Evolutionary conservation across 2,888 invertebrate genomes (phyloP), one percentile per base, ranked within the genome.

Genomic region (Calameuta pallipes): DNA sequence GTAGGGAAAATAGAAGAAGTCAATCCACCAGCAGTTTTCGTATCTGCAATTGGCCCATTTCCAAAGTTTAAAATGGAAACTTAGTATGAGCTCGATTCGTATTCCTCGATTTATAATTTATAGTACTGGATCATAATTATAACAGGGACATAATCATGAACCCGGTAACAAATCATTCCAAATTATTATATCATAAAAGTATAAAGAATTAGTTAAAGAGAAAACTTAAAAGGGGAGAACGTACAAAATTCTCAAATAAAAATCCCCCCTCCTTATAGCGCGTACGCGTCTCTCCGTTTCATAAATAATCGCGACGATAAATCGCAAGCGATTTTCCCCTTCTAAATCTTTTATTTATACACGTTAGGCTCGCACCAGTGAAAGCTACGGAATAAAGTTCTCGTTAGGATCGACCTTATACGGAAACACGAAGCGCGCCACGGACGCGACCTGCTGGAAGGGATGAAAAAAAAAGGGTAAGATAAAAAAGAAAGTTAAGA

Each of bases 341-440:
- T 56, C 56, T 23, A 56, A 56, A 56, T 56, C 56, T 56, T 56
- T 56, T 56, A 56, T 56, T 56, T 56, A 56, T 56, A 56, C 9
- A 23, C 56, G 56, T 56, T 23, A 56, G 56, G 56, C 23, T 56
- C 56, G 56, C 56, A 23, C 56, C 56, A 23, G 56, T 23, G 56
- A 56, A 56, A 56, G 23, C 56, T 56, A 56, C 23, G 56, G 56
- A 56, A 56, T 56, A 56, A 56, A 56, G 56, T 56, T 56, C 56
- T 56, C 56, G 56, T 56, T 56, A 56, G 56, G 56, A 56, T 56
- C 56, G 56, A 56, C 56, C 56, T 56, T 56, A 56, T 56, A 56
- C 23, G 78, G 81, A 82, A 73, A 80, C 77, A 79, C 75, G 79
- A 74, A 77, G 69, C 73, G 69, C 79, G 78, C 76, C 73, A 56